A percentile compares a stretch with the other conserved stretches of the same genome.
phyloP scores from a whole-genome alignment of 1,140 invertebrate genomes.

The Drusus annulatus region DNA sequence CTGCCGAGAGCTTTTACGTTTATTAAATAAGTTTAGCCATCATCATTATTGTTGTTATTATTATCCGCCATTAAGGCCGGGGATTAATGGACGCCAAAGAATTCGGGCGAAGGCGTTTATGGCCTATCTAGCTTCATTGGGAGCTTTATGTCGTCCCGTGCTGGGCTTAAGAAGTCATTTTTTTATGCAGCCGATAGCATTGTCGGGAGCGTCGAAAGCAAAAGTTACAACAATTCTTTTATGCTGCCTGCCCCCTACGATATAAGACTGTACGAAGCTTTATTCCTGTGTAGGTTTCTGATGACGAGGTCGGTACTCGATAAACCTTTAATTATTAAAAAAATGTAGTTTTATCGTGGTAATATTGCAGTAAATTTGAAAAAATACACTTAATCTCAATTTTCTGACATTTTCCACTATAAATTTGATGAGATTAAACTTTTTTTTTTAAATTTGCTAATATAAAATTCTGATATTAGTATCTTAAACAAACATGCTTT shows the following conservation, averaged over 20 bases:
- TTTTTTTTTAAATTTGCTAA: too few relatives aligned
- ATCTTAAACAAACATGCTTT: too few relatives aligned
- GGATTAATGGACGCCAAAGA: conserved; percentile 53
- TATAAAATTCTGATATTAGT: too few relatives aligned
- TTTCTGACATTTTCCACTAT: too few relatives aligned
- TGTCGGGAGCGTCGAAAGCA: conserved; percentile 39
- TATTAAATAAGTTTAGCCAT: conserved; percentile 59
- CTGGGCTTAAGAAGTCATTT: conserved; percentile 56
- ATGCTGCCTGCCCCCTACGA: background rate
- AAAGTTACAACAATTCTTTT: conserved; percentile 33
- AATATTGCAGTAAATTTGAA: too few relatives aligned
- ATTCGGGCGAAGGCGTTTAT: conserved; percentile 57
- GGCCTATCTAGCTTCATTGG: conserved; percentile 55
- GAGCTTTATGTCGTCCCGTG: conserved; percentile 57
- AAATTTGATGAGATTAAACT: too few relatives aligned
- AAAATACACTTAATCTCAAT: too few relatives aligned
- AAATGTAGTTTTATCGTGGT: too few relatives aligned
- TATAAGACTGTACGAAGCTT: background rate
- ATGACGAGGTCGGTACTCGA: background rate
- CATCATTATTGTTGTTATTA: conserved; percentile 37
- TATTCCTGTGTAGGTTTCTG: background rate
- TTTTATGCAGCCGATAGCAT: conserved; percentile 53
- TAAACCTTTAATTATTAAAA: too few relatives aligned
- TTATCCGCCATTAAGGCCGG: conserved; percentile 57
- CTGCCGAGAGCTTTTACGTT: conserved; percentile 59